Evolutionary conservation across 2,113 vertebrate species (phyloP), one percentile per base, ranked within the genome.

Genomic region (Glareola pratincola): DNA sequence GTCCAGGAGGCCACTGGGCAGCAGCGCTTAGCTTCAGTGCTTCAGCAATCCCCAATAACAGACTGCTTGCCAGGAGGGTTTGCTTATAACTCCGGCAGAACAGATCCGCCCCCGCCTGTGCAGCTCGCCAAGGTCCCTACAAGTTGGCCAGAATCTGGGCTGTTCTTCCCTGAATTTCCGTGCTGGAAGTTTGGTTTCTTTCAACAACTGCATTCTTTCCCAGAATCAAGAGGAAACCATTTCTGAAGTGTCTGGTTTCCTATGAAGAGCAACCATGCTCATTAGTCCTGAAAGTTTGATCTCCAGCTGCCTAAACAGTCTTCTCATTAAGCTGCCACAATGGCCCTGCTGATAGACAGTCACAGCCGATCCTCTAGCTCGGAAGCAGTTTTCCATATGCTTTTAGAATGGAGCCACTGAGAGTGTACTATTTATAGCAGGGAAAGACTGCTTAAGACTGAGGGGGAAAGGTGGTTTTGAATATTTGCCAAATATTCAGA

Each of bases 221-320:
- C 96, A 97, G 96, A 97, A 95, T 59, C 85, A 78, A 94, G 92
- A 97, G 97, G 96, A 97, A 97, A 94, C 90, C 73, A 36, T 48
- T 94, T 94, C 83, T 90, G 74, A 93, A 93, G 85, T 76, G 92
- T 72, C 60, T 90, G 83, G 93, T 94, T 97, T 97, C 96, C 96
- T 87, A 66, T 32, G 59, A 87, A 71, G 75, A 37, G 26, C 37
- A 62, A 36, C 54, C 66, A 32, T 5, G 48, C 68, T 73, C 63
- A 30, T 14, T 43, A 36, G 73, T 91, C 78, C 89, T 90, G 90
- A 94, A 66, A 96, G 39, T 59, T 73, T 32, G 13, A 77, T 43
- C 74, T 88, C 69, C 67, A 59, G 60, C 85, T 72, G 86, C 82
- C 78, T 83, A 3, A 74, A 63, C 2, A 64, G 45, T 69, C 71